Evolutionary conservation across 2,888 invertebrate species (phyloP).

Genomic region (Orgyia antiqua): DNA sequence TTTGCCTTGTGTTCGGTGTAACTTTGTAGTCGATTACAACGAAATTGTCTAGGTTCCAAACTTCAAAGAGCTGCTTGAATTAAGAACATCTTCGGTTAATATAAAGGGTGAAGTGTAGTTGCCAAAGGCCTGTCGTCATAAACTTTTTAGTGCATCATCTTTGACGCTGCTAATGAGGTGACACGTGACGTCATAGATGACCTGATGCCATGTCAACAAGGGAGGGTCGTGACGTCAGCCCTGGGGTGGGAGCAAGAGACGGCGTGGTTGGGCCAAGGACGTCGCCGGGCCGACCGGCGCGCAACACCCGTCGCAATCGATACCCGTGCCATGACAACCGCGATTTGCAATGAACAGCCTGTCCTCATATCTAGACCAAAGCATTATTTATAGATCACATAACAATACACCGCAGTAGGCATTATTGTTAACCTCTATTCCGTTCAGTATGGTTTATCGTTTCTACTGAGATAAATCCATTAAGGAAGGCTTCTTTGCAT

Average conservation of each 20-base stretch:
- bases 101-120: constrained; percentile 1
- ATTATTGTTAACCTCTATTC: too few relatives aligned
- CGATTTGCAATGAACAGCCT: constrained; percentile 36
- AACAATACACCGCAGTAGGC: too few relatives aligned
- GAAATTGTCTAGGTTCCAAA: constrained; percentile 4
- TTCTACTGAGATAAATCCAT: too few relatives aligned
- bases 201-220: constrained; percentile 50
- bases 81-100: not conserved
- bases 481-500: too few relatives aligned
- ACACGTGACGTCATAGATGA: constrained; percentile 60
- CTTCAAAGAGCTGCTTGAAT: not conserved
- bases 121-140: constrained; percentile 3
- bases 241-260: constrained; percentile 45
- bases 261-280: constrained; percentile 69
- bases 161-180: constrained; percentile 31
- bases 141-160: constrained; percentile 28
- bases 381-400: constrained; percentile 1
- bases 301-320: constrained; percentile 68
- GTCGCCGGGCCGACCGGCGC: constrained; percentile 72
- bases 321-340: constrained; percentile 45
- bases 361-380: constrained; percentile 14
- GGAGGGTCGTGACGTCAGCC: constrained; percentile 61
- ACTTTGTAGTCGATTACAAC: constrained; percentile 6
- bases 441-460: too few relatives aligned
- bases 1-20: constrained; percentile 7